phyloP scores from a whole-genome alignment of 2,797 vertebrate genomes.

The Smutsia temminckii region DNA sequence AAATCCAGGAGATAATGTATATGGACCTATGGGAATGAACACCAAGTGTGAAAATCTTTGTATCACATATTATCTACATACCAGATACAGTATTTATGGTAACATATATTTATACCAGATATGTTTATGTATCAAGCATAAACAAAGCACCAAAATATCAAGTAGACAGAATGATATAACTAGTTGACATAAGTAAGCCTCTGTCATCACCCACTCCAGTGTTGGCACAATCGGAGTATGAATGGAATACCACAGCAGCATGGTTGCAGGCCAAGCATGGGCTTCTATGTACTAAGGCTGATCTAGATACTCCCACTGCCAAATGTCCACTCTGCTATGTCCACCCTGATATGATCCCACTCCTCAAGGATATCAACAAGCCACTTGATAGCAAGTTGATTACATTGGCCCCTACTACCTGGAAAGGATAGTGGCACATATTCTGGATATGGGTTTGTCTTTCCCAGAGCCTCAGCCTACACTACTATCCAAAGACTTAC shows the following conservation, averaged over 20 bases:
- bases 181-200: not conserved
- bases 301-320: not conserved
- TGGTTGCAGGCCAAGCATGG: not conserved
- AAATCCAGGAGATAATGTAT: not conserved
- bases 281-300: not conserved
- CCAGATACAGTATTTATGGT: too few species aligned
- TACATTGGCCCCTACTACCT: not conserved
- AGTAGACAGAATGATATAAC: not conserved
- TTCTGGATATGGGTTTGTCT: not conserved
- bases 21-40: not conserved
- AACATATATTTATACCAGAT: too few species aligned
- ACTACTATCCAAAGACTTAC: not conserved
- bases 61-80: not conserved
- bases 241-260: not conserved
- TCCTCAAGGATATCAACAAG: not conserved
- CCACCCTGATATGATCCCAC: not conserved
- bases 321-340: not conserved
- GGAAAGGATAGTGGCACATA: not conserved
- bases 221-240: not conserved
- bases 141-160: not conserved
- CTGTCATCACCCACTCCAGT: not conserved
- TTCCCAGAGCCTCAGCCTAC: not conserved
- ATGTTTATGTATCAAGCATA: not conserved
- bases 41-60: not conserved
- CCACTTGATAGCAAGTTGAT: not conserved